Evolutionary conservation across 1,140 invertebrate species (phyloP).

Genomic region (Tachypleus tridentatus): DNA sequence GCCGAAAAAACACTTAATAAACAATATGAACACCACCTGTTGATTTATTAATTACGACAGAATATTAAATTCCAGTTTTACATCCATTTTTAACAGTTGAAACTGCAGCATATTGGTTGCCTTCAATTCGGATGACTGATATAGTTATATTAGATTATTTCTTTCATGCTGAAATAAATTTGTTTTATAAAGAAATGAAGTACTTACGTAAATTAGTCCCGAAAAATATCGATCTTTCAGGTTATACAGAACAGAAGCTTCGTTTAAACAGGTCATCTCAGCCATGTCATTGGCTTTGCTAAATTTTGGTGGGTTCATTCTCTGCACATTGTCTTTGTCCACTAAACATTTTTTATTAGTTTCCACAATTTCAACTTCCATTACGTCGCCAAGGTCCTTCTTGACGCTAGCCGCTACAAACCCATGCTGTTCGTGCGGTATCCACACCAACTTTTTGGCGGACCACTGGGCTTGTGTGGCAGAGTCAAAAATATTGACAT

Average conservation of each 20-base stretch:
- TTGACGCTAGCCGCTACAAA: conserved; percentile 94
- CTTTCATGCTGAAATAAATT: no score
- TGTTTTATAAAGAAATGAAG: conserved; percentile 1
- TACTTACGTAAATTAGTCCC: conserved; percentile 97
- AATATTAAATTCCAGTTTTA: no score
- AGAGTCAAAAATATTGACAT: conserved; percentile 83
- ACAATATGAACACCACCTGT: no score
- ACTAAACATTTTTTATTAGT: conserved; percentile 81
- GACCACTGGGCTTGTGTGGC: conserved; percentile 98
- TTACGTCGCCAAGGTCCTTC: conserved; percentile 84
- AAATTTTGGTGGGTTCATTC: conserved; percentile 99
- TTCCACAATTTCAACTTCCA: conserved; percentile 93
- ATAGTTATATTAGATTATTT: no score
- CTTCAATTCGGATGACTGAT: no score
- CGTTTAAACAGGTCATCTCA: conserved; percentile 96
- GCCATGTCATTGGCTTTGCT: conserved; percentile 99
- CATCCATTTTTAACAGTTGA: no score
- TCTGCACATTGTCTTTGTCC: conserved; percentile 93
- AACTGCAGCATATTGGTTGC: no score
- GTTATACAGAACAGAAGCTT: conserved; percentile 97
- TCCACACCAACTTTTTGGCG: conserved; percentile 93
- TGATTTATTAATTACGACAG: no score
- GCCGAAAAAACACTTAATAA: no score
- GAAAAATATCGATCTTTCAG: conserved; percentile 99
- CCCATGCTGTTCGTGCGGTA: conserved; percentile 92